Conservation (phyloP, 2,797 vertebrate species). For the Pteropus rufus region DNA sequence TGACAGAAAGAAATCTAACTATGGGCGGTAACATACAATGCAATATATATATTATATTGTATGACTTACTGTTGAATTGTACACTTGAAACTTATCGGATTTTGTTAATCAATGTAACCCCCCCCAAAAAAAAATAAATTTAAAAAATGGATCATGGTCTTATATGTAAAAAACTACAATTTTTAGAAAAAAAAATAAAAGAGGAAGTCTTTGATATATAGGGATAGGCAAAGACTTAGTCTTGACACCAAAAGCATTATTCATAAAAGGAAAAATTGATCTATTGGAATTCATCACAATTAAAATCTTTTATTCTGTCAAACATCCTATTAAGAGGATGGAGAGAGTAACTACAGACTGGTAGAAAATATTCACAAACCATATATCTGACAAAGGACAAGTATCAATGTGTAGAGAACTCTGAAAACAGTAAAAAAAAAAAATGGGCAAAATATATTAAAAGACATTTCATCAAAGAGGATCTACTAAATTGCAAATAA, state of each 20-base stretch:
- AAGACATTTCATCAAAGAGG: neutral
- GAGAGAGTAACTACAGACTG: neutral
- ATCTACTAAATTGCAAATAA: neutral
- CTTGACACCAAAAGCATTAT: neutral
- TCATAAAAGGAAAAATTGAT: neutral
- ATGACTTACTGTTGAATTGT: too few species aligned
- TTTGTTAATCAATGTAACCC: too few species aligned
- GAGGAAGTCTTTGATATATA: neutral
- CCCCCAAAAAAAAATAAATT: too few species aligned
- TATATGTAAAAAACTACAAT: neutral
- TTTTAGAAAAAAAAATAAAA: neutral
- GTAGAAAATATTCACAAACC: neutral
- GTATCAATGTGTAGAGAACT: neutral
- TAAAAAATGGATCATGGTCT: neutral
- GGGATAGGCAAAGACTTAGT: neutral
- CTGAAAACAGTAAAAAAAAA: neutral
- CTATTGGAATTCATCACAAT: neutral
- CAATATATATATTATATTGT: too few species aligned
- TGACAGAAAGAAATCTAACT: too few species aligned
- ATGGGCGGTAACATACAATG: too few species aligned
- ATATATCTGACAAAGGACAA: neutral
- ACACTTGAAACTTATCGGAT: too few species aligned
- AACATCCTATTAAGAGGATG: neutral
- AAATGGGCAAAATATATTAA: neutral
- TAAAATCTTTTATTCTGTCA: neutral